Evolutionary conservation across 2,797 vertebrate species (phyloP).

Genomic region (Spinus pinus): DNA sequence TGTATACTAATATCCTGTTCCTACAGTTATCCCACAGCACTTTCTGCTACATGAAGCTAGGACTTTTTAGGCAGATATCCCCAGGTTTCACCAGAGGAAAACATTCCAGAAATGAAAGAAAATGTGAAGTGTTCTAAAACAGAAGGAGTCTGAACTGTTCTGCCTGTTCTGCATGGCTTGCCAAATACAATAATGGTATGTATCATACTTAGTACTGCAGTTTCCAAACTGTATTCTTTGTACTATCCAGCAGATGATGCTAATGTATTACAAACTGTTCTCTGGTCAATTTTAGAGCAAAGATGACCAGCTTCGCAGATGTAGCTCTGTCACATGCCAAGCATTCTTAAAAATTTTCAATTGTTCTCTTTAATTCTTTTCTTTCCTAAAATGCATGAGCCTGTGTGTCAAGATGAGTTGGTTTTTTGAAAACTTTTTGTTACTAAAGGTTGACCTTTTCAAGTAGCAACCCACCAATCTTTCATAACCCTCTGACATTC

Average conservation of each 20-base stretch:
- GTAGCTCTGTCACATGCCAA: background rate
- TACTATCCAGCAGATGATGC: constrained; percentile 50
- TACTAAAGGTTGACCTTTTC: background rate
- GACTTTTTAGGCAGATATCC: background rate
- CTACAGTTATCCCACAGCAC: background rate
- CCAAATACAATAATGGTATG: background rate
- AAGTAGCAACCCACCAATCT: background rate
- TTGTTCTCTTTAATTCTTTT: background rate
- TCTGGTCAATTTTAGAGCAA: background rate
- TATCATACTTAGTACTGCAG: background rate
- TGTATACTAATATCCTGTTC: background rate
- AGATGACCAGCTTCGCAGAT: background rate
- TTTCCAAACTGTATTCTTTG: background rate
- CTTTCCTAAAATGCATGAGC: background rate
- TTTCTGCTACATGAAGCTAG: background rate
- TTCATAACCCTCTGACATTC: background rate
- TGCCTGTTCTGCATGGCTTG: background rate
- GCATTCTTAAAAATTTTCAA: background rate
- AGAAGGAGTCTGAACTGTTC: background rate
- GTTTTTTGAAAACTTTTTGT: background rate
- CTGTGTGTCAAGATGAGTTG: background rate
- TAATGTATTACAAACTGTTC: background rate
- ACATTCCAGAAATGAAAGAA: background rate
- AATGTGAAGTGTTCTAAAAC: background rate
- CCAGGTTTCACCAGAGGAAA: background rate